A percentile compares a stretch with the other conserved stretches of the same genome.
These are phyloP conservation scores for Hucho hucho DNA, from an alignment of 2,113 vertebrate species.

Conservation along the genomic window DNA sequence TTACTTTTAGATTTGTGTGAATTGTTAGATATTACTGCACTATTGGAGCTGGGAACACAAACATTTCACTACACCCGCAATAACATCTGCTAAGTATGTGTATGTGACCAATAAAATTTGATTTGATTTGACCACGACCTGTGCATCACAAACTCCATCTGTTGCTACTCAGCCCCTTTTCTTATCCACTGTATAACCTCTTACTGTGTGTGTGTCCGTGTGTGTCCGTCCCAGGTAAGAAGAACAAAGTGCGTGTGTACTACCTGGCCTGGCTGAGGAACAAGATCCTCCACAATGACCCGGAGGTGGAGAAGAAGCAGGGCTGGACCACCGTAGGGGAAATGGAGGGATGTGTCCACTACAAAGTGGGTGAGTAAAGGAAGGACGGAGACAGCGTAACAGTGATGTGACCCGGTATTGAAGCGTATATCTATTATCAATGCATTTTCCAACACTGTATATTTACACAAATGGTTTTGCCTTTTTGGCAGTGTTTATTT, in stretches of 20 bases:
- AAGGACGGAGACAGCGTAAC: neutral
- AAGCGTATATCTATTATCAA: neutral
- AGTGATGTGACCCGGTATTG: no score
- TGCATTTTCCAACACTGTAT: neutral
- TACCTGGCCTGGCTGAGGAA: conserved; percentile 94
- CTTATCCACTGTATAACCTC: neutral
- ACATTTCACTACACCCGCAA: no score
- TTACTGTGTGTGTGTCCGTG: no score
- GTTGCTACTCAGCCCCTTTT: neutral
- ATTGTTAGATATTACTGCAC: no score
- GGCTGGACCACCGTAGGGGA: conserved; percentile 94
- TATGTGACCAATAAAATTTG: no score
- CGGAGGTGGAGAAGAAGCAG: conserved; percentile 93
- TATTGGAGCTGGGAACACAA: no score
- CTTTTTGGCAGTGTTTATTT: conserved; percentile 31
- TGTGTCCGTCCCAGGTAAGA: conserved; percentile 77
- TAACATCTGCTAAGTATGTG: no score
- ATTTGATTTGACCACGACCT: neutral
- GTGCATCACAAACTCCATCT: neutral
- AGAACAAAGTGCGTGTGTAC: conserved; percentile 94
- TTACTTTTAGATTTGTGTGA: no score
- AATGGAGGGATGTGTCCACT: conserved; percentile 94
- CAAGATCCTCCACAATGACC: conserved; percentile 94
- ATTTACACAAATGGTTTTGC: conserved; percentile 16
- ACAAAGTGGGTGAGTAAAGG: conserved; percentile 85